Evolutionary conservation across 1,140 invertebrate species (phyloP).

Genomic region (Hestina assimilis): DNA sequence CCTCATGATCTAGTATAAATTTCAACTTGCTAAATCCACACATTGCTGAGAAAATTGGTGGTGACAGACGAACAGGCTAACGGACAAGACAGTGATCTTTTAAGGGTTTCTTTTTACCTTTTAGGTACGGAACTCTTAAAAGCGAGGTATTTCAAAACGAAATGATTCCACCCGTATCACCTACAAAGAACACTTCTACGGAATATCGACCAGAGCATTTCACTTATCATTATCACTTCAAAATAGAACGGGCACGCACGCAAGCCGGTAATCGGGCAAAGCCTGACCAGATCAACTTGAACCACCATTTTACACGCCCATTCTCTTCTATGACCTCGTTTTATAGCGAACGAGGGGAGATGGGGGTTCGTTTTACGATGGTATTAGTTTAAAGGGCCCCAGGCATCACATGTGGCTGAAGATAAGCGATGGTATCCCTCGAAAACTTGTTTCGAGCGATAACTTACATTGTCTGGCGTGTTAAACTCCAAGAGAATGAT

Average conservation of each 20-base stretch:
- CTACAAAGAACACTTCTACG: slow-evolving; percentile 10
- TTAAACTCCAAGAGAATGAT: slow-evolving; percentile 31
- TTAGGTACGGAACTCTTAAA: too few relatives aligned
- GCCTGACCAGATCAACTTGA: slow-evolving; percentile 55
- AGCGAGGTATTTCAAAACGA: too few relatives aligned
- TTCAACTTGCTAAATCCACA: too few relatives aligned
- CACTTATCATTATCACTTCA: slow-evolving; percentile 72
- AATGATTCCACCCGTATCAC: background rate
- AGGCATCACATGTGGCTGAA: slow-evolving; percentile 65
- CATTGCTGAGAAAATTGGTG: too few relatives aligned
- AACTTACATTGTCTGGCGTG: slow-evolving; percentile 66
- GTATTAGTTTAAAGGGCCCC: slow-evolving; percentile 52
- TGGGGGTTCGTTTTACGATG: slow-evolving; percentile 45
- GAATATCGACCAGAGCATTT: slow-evolving; percentile 18
- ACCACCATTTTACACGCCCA: slow-evolving; percentile 43
- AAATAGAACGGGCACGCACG: slow-evolving; percentile 63
- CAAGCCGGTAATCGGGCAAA: slow-evolving; percentile 66
- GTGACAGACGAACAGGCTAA: too few relatives aligned
- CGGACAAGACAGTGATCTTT: too few relatives aligned
- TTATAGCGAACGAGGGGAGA: slow-evolving; percentile 43
- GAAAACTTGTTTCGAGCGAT: slow-evolving; percentile 67
- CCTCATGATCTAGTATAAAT: too few relatives aligned
- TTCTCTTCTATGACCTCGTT: slow-evolving; percentile 57
- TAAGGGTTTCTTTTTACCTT: too few relatives aligned
- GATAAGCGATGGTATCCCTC: slow-evolving; percentile 70